These are phyloP conservation scores for Himalopsyche tibetana DNA, from an alignment of 2,888 invertebrate genomes.

Conservation along the genomic window DNA sequence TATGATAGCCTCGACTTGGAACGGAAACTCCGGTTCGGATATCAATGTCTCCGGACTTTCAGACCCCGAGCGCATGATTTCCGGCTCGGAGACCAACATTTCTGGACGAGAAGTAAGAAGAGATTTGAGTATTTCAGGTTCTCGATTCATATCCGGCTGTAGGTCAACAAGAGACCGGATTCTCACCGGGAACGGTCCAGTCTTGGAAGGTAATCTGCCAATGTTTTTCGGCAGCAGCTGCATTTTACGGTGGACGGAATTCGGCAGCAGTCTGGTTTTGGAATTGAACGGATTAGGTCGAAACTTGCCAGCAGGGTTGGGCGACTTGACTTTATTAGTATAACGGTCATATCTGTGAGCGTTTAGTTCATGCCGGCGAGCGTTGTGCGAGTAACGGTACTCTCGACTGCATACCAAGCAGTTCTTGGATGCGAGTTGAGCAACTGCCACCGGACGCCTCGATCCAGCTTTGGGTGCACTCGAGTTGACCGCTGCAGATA, in stretches of 20 bases:
- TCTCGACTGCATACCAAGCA: slow-evolving; percentile 75
- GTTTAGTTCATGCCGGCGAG: slow-evolving; percentile 75
- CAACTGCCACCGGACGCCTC: slow-evolving; percentile 74
- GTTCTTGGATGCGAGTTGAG: slow-evolving; percentile 75
- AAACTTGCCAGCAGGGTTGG: slow-evolving; percentile 69
- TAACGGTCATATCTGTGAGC: slow-evolving; percentile 76
- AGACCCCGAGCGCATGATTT: slow-evolving; percentile 75
- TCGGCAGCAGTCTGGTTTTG: slow-evolving; percentile 75
- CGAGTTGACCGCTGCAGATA: slow-evolving; percentile 66
- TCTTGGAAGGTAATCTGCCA: slow-evolving; percentile 70
- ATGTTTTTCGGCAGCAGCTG: slow-evolving; percentile 67
- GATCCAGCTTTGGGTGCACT: slow-evolving; percentile 71
- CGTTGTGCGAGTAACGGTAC: slow-evolving; percentile 76
- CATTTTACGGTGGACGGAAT: slow-evolving; percentile 72
- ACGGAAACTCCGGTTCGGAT: slow-evolving; percentile 76
- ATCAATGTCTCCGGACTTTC: slow-evolving; percentile 76
- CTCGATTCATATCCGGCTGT: slow-evolving; percentile 74
- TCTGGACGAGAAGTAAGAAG: slow-evolving; percentile 75
- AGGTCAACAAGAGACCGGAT: slow-evolving; percentile 76
- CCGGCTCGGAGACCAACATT: slow-evolving; percentile 74
- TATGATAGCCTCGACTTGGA: slow-evolving; percentile 75
- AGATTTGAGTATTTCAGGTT: slow-evolving; percentile 76
- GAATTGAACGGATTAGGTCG: slow-evolving; percentile 76
- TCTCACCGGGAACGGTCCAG: slow-evolving; percentile 74
- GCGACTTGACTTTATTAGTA: slow-evolving; percentile 73